Percentiles rank a stretch among this genome's conserved stretches.
Conservation (phyloP, 2,888 invertebrate species). For the Lasioglossum leucozonium region DNA sequence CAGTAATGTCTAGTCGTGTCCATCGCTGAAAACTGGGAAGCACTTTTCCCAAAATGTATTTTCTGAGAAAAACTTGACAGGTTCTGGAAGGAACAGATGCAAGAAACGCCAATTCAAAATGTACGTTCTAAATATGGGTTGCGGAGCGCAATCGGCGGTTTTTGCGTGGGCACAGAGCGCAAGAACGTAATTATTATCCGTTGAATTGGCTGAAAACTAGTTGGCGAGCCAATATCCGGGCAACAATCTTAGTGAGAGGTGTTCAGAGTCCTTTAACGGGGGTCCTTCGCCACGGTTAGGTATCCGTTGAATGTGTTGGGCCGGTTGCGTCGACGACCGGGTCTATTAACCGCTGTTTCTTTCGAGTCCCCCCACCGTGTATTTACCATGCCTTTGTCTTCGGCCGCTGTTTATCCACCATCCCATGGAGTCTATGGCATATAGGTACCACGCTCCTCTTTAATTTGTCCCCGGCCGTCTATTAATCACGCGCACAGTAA, state of each 20-base stretch:
- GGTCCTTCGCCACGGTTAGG: constrained; percentile 16
- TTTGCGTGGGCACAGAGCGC: too few species aligned
- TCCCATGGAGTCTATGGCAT: constrained; percentile 6
- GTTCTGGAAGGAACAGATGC: neutral
- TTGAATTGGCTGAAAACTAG: neutral
- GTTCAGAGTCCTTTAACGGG: neutral
- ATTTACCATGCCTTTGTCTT: constrained; percentile 38
- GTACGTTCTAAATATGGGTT: neutral
- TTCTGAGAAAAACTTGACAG: neutral
- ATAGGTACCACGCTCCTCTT: constrained; percentile 8
- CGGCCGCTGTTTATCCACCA: constrained; percentile 28
- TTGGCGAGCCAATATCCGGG: constrained; percentile 1
- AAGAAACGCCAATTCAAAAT: neutral
- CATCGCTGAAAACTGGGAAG: neutral
- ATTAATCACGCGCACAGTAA: constrained; percentile 27
- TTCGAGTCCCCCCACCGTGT: constrained; percentile 18
- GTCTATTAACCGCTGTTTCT: constrained; percentile 10
- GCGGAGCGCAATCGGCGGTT: neutral
- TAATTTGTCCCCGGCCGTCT: constrained; percentile 23
- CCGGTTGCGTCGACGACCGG: constrained; percentile 25
- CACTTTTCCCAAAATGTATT: too few species aligned
- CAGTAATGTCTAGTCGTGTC: too few species aligned
- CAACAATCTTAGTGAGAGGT: constrained; percentile 27
- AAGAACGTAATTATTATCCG: neutral
- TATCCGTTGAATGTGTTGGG: constrained; percentile 1